A percentile compares a stretch with the other conserved stretches of the same genome.
Evolutionary conservation across 64 coral and sea anemone genomes (phyloP).

Genomic region (Stylophora pistillata): DNA sequence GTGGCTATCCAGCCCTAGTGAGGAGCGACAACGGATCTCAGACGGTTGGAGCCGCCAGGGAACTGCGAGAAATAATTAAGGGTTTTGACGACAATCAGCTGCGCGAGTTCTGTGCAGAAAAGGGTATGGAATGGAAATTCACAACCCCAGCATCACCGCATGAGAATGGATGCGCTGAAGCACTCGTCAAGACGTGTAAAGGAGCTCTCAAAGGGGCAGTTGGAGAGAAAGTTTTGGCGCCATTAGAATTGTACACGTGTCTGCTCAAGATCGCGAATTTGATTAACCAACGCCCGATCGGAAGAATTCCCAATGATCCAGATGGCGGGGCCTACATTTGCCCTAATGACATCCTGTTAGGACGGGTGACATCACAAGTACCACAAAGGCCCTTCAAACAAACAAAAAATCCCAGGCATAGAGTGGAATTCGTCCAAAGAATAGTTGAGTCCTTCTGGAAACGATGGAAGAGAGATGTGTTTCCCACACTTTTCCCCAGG

Average conservation of each 20-base stretch:
- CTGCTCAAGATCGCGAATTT: constrained; percentile 30
- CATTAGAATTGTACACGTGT: constrained; percentile 45
- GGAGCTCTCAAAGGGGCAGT: constrained; percentile 28
- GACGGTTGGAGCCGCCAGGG: constrained; percentile 18
- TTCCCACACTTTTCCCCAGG: constrained; percentile 38
- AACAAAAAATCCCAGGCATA: constrained; percentile 15
- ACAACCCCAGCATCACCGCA: constrained; percentile 24
- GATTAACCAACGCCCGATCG: constrained; percentile 36
- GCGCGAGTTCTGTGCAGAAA: constrained; percentile 43
- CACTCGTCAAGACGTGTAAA: constrained; percentile 46
- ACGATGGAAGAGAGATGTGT: constrained; percentile 27
- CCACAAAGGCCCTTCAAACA: constrained; percentile 52
- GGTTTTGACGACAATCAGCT: constrained; percentile 20
- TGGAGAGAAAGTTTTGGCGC: constrained; percentile 20
- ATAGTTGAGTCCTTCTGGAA: constrained; percentile 22
- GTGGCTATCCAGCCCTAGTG: constrained; percentile 29
- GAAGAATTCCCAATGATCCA: no score
- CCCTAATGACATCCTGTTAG: constrained; percentile 40
- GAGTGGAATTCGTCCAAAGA: not conserved
- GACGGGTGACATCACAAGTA: constrained; percentile 12
- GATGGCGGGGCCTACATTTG: no score
- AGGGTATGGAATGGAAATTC: constrained; percentile 51
- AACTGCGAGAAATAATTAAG: constrained; percentile 20
- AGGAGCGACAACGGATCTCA: constrained; percentile 55
- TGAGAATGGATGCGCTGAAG: no score